These are phyloP conservation scores for Eupithecia inturbata DNA, from an alignment of 2,888 invertebrate species.

Conservation along the genomic window DNA sequence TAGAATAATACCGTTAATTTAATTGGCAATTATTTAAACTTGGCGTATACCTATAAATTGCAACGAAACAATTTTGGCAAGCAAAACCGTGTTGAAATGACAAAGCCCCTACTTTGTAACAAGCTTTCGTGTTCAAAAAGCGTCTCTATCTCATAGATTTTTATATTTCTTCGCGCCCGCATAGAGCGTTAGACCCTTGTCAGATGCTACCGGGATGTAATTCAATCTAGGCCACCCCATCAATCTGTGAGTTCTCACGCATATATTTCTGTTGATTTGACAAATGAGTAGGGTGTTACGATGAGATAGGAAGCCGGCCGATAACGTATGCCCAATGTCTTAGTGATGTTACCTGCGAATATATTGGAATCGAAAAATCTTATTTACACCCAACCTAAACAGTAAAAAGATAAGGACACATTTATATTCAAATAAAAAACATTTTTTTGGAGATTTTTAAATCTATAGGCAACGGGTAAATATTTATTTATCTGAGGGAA, in stretches of 20 bases:
- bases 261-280: slow-evolving; percentile 84
- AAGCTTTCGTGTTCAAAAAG: slow-evolving; percentile 19
- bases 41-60: not conserved
- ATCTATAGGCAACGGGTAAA: not conserved
- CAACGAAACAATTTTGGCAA: not conserved
- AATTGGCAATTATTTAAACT: not conserved
- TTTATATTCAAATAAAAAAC: not conserved
- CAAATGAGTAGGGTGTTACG: slow-evolving; percentile 82
- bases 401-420: not conserved
- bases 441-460: not conserved
- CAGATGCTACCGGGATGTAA: slow-evolving; percentile 80
- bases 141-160: slow-evolving; percentile 59
- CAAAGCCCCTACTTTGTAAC: slow-evolving; percentile 18
- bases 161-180: slow-evolving; percentile 73
- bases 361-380: slow-evolving; percentile 2
- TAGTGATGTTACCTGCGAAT: slow-evolving; percentile 23
- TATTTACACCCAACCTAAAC: not conserved
- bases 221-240: slow-evolving; percentile 82
- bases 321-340: slow-evolving; percentile 63
- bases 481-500: too few species aligned
- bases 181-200: slow-evolving; percentile 80
- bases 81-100: slow-evolving; percentile 7
- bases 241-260: slow-evolving; percentile 83
- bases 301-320: slow-evolving; percentile 62
- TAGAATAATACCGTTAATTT: not conserved